Conservation (phyloP, 2,888 invertebrate species). For the Monochamus alternatus region DNA sequence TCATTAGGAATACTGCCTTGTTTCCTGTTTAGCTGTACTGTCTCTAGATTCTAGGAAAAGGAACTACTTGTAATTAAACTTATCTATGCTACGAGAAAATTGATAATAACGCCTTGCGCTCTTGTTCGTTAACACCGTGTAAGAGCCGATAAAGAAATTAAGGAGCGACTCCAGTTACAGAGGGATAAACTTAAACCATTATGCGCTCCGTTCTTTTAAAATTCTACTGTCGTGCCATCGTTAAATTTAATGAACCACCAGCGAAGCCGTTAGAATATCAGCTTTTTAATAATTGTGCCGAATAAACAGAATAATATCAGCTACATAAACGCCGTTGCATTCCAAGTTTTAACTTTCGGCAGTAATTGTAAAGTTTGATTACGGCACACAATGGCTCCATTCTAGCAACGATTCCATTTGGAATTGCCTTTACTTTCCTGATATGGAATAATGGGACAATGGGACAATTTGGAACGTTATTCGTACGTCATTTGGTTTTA, state of each 20-base stretch:
- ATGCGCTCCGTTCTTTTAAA: not conserved
- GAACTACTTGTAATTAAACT: no score
- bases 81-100: not conserved
- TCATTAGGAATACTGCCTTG: no score
- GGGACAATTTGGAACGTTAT: not conserved
- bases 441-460: not conserved
- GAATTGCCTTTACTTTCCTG: conserved; percentile 2
- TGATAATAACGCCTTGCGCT: not conserved
- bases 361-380: conserved; percentile 13
- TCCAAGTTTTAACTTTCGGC: not conserved
- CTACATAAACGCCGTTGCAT: not conserved
- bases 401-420: conserved; percentile 4
- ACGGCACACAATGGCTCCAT: not conserved
- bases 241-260: conserved; percentile 3
- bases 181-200: not conserved
- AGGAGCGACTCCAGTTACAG: not conserved
- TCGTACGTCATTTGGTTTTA: not conserved
- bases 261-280: not conserved
- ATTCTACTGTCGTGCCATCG: not conserved
- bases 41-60: no score
- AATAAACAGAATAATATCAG: conserved; percentile 4
- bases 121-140: not conserved
- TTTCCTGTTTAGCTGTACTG: no score
- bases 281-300: not conserved
- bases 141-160: not conserved